These are phyloP conservation scores for Oenanthe oenanthe DNA, from an alignment of 2,113 vertebrate genomes.

Conservation along the genomic window DNA sequence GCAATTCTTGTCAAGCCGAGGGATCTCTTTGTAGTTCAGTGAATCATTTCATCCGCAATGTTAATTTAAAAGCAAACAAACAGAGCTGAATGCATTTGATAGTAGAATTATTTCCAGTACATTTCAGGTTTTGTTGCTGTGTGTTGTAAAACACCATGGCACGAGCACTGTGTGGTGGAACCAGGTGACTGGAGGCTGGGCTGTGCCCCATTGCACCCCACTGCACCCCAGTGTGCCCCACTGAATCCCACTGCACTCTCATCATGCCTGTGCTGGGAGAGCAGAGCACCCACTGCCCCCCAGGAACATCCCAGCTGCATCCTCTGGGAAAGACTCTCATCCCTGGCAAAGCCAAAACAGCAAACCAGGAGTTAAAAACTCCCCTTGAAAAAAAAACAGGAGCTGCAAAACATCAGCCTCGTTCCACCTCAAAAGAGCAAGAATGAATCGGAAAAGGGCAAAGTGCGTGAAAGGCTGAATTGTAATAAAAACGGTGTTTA, in stretches of 20 bases:
- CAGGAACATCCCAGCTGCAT: background rate
- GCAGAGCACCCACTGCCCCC: rapidly evolving
- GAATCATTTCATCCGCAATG: conserved; percentile 54
- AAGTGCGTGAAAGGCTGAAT: conserved; percentile 49
- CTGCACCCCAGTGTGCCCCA: background rate
- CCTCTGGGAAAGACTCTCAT: background rate
- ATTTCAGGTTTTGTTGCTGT: background rate
- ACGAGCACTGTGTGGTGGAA: rapidly evolving
- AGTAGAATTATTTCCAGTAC: conserved; percentile 54
- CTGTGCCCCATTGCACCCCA: background rate
- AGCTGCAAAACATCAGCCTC: conserved; percentile 47
- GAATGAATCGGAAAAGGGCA: conserved; percentile 67
- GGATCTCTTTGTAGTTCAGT: conserved; percentile 64
- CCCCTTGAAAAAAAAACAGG: background rate
- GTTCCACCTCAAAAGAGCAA: conserved; percentile 61
- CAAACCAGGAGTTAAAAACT: background rate
- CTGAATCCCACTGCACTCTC: background rate
- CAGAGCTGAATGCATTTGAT: conserved; percentile 42
- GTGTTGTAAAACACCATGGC: background rate
- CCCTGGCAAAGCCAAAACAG: rapidly evolving
- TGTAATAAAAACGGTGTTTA: conserved; percentile 62
- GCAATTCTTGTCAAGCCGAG: conserved; percentile 48
- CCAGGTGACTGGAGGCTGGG: background rate
- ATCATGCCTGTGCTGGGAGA: rapidly evolving
- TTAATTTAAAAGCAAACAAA: conserved; percentile 71